phyloP scores from a whole-genome alignment of 2,113 vertebrate species.

The Calidris pygmaea region DNA sequence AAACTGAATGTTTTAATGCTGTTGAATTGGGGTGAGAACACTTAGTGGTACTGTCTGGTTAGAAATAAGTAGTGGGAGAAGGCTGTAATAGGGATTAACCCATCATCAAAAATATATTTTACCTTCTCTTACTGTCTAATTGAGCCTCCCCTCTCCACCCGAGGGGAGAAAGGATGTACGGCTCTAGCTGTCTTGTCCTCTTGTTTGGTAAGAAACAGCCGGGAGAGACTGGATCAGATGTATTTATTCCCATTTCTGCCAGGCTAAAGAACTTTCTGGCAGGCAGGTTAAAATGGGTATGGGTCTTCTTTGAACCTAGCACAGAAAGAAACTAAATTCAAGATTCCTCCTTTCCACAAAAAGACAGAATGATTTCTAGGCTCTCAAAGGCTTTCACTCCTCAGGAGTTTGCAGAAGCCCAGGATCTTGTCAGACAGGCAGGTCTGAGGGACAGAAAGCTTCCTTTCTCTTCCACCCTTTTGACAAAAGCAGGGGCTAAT shows the following conservation, averaged over 20 bases:
- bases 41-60: background rate
- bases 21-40: background rate
- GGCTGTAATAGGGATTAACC: background rate
- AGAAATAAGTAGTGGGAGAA: background rate
- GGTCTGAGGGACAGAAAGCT: background rate
- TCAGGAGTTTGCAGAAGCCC: background rate
- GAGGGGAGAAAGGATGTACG: background rate
- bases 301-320: background rate
- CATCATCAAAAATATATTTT: background rate
- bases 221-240: background rate
- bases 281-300: background rate
- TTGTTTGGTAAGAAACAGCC: background rate
- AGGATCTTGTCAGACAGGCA: background rate
- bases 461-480: background rate
- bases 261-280: background rate
- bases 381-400: background rate
- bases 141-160: background rate
- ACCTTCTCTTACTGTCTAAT: background rate
- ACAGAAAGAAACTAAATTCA: background rate
- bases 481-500: background rate
- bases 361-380: background rate
- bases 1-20: background rate
- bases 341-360: background rate
- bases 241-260: background rate
- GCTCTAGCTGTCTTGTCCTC: background rate